Evolutionary conservation across 2,113 vertebrate species (phyloP), one percentile per base, ranked within the genome.

Genomic region (Ammodytes marinus): DNA sequence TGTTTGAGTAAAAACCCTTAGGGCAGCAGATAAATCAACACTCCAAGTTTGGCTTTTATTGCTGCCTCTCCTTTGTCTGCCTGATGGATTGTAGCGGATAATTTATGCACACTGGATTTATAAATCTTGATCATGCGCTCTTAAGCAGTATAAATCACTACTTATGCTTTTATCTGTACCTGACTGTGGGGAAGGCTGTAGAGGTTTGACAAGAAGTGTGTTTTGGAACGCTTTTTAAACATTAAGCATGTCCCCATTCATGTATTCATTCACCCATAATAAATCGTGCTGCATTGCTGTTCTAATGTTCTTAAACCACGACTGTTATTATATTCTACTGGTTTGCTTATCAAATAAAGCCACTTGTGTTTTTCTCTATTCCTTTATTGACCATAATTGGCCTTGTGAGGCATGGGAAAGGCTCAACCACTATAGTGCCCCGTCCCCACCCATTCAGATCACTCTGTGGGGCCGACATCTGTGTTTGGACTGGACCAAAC

Each of bases 41-140:
- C 85, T 86, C 58, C 77, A 89, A 84, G 74, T 83, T 73, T 54
- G 69, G 74, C 70, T 90, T 90, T 91, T 90, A 92, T 91, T 93
- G 86, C 85, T 81, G 74, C 74, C 83, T 91, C 79, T 88, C 65
- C 63, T 90, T 89, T 90, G 88, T 88, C 87, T 85, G 74, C 43
- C 77, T 88, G 91, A 90, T 89, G 88, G 89, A 91, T 90, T 89
- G 86, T 52, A 80, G 67, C n/a, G 14, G 64, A 85, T 59, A 80
- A 88, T 91, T 89, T 91, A 93, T 88, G 86, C 84, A 78, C 79
- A 77, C 86, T 76, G 75, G 59, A 83, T 76, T 83, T 86, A 90
- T 91, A 86, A 91, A 93, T 90, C 88, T 87, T 80, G 87, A 87
- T 88, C 74, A 69, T 73, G 64, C 55, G 4, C 77, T 88, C 79